Percentiles rank a stretch among this genome's conserved stretches.
These are phyloP conservation scores for Dasyprocta punctata DNA, from an alignment of 2,113 vertebrate genomes.

Conservation along the genomic window DNA sequence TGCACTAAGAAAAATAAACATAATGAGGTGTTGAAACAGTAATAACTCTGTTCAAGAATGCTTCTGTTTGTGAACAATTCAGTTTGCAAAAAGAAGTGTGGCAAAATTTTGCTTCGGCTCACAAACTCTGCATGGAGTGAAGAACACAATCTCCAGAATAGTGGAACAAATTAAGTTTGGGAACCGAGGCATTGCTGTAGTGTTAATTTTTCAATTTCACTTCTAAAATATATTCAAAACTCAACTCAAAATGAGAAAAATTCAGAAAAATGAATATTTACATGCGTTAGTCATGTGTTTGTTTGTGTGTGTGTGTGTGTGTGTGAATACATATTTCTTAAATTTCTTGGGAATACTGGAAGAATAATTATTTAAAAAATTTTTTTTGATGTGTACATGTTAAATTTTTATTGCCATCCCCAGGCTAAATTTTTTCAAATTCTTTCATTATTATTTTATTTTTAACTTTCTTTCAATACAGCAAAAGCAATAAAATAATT, in stretches of 20 bases:
- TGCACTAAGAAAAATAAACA: neutral
- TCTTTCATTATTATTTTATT: neutral
- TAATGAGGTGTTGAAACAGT: neutral
- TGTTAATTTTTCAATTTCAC: neutral
- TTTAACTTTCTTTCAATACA: neutral
- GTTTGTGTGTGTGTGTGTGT: neutral
- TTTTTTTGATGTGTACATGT: neutral
- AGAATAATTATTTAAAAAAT: neutral
- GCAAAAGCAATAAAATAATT: neutral
- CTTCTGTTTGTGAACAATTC: neutral
- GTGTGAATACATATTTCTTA: neutral
- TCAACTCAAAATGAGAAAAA: neutral
- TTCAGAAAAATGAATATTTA: neutral
- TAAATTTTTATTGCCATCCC: neutral
- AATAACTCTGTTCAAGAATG: neutral
- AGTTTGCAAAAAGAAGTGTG: neutral
- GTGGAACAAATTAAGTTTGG: neutral
- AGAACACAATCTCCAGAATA: neutral
- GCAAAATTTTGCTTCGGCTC: neutral
- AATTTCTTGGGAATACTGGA: neutral
- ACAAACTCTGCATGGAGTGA: accelerated
- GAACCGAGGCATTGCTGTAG: neutral
- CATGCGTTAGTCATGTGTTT: neutral
- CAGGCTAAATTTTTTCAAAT: neutral
- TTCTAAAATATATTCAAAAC: neutral